phyloP scores from a whole-genome alignment of 2,888 invertebrate genomes.

The Dusona sp. region DNA sequence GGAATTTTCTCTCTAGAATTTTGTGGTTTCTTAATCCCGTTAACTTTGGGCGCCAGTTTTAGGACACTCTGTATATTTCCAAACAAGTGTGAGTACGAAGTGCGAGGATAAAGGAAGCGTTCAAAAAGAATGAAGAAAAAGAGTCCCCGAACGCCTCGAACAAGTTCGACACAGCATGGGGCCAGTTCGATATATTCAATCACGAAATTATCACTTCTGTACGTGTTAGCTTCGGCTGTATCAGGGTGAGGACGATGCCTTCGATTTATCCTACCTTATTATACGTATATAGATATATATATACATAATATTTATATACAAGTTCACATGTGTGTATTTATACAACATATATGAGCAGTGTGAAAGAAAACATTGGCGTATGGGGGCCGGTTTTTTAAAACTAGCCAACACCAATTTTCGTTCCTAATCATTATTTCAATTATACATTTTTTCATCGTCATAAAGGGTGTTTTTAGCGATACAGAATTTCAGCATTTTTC shows the following conservation, averaged over 20 bases:
- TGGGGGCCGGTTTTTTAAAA: constrained; percentile 29
- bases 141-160: constrained; percentile 76
- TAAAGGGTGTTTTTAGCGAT: too few relatives aligned
- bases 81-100: constrained; percentile 20
- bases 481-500: too few relatives aligned
- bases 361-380: constrained; percentile 33
- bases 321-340: constrained; percentile 13
- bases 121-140: constrained; percentile 37
- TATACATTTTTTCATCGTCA: constrained; percentile 13
- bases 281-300: constrained; percentile 2
- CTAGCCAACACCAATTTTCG: constrained; percentile 25
- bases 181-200: constrained; percentile 84
- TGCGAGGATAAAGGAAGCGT: constrained; percentile 14
- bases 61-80: not conserved
- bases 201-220: constrained; percentile 85
- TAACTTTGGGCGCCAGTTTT: not conserved
- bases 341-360: constrained; percentile 11
- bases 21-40: not conserved
- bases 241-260: constrained; percentile 54
- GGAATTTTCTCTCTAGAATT: too few relatives aligned
- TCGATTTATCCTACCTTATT: constrained; percentile 19
- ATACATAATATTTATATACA: not conserved
- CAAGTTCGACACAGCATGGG: constrained; percentile 82
- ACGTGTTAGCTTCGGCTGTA: constrained; percentile 71
- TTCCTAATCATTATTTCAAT: constrained; percentile 33